Conservation (phyloP, 2,888 invertebrate species). For the Thecophora atra region DNA sequence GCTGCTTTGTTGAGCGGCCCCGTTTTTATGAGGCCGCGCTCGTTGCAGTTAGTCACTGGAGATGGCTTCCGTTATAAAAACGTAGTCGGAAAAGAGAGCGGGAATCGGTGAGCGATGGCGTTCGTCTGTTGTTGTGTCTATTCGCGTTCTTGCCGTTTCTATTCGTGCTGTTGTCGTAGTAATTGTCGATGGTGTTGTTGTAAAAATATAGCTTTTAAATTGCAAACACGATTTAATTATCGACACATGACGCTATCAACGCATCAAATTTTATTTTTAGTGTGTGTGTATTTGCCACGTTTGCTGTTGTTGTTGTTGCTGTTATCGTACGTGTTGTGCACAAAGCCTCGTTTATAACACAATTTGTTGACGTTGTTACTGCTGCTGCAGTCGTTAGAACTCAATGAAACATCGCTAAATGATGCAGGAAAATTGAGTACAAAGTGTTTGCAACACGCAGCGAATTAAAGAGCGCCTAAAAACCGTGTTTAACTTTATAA, state of each 20-base stretch:
- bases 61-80: too few relatives aligned
- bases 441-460: neutral
- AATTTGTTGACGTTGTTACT: conserved; percentile 34
- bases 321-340: neutral
- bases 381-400: conserved; percentile 47
- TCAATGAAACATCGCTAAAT: neutral
- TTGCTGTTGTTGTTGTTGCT: conserved; percentile 30
- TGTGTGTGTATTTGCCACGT: conserved; percentile 34
- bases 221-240: neutral
- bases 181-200: neutral
- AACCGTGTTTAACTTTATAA: neutral
- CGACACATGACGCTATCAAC: neutral
- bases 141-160: neutral
- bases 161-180: neutral
- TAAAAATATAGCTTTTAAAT: neutral
- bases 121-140: neutral
- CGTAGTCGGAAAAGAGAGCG: too few relatives aligned
- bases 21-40: too few relatives aligned
- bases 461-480: neutral
- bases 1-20: neutral
- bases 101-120: too few relatives aligned
- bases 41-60: too few relatives aligned
- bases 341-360: neutral
- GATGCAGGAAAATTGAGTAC: neutral
- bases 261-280: neutral